Evolutionary conservation across 2,888 invertebrate species (phyloP), one percentile per base, ranked within the genome.

Genomic region (Muscina levida): DNA sequence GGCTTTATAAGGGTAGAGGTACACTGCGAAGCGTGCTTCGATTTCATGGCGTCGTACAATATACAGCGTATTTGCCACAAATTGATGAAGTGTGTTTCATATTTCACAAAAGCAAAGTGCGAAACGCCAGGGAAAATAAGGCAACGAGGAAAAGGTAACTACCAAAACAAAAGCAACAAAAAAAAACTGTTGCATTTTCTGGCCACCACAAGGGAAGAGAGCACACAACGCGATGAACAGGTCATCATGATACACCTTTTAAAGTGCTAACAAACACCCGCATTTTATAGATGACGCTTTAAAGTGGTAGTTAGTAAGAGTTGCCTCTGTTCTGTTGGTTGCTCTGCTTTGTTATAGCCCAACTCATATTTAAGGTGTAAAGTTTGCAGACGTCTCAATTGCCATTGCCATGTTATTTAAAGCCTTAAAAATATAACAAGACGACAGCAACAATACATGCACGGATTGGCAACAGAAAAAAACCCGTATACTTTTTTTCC

Each of bases 331-430:
- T 31, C 8, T 31, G 5, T 4, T 44, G 44, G 44, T 13, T 10
- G 6, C 8, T 11, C 0, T 19, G 42, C 8, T 11, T 39, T 17
- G 37, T 37, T 59, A 39, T 37, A 19, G 19, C 57, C 46, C 48
- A 37, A 42, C 62, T 62, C 59, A 56, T 62, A 72, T 77, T 84
- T 84, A 82, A 83, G 85, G 84, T 85, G 79, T 83, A 84, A 85
- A 85, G 85, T 85, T 85, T 85, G 82, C 84, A 85, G 85, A 85
- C 85, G 85, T 85, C 85, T 85, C 85, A 84, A 85, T 85, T 85
- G 85, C 83, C 82, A 78, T 84, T 82, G 82, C 65, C 81, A 57
- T n/a, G 59, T 80, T 82, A 82, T 83, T 83, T 83, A 80, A 74
- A 82, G 77, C 77, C 78, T 48, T 77, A 72, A 81, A 81, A 77